Conservation (phyloP, 2,797 vertebrate species). For the Sebastolobus altivelis region DNA sequence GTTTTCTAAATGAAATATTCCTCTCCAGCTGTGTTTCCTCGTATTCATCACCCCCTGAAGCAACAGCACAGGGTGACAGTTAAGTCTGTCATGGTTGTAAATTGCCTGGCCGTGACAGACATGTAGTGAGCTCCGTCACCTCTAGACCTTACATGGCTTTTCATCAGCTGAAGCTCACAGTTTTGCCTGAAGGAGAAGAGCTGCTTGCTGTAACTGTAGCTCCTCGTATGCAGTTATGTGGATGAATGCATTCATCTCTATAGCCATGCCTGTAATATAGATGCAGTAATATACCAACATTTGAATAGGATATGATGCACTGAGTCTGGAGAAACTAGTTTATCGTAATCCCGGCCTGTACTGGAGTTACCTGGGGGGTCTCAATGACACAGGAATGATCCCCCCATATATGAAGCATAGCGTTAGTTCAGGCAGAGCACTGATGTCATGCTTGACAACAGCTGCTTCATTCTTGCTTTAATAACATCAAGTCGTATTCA, state of each 20-base stretch:
- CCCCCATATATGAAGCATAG: neutral
- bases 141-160: neutral
- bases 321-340: neutral
- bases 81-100: neutral
- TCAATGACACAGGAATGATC: neutral
- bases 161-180: slow-evolving; percentile 1
- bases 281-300: neutral
- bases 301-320: neutral
- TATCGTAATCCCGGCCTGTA: no score
- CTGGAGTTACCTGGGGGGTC: neutral
- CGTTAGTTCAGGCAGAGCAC: no score
- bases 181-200: no score
- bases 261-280: neutral
- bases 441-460: neutral
- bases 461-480: neutral
- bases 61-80: neutral
- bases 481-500: neutral
- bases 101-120: slow-evolving; percentile 3
- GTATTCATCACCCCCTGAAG: slow-evolving; percentile 9
- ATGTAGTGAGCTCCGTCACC: neutral
- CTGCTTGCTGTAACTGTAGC: neutral
- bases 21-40: neutral
- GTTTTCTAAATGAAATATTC: neutral
- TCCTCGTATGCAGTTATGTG: neutral
- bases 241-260: neutral